These are phyloP conservation scores for Pectinophora gossypiella DNA, from an alignment of 1,140 invertebrate species.

Conservation along the genomic window DNA sequence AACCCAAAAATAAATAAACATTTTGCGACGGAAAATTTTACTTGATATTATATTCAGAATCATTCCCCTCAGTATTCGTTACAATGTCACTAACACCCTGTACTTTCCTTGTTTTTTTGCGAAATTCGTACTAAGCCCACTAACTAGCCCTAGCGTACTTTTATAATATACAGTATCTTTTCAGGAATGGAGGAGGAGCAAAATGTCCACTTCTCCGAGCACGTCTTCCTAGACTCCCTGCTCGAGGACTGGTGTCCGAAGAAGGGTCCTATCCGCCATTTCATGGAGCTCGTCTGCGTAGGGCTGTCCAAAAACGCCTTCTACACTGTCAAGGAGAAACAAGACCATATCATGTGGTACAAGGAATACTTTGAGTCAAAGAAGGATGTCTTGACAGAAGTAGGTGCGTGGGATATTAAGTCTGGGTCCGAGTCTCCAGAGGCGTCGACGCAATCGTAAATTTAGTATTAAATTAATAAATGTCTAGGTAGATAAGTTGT, in stretches of 20 bases:
- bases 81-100: too few species aligned
- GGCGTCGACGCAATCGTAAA: slow-evolving; percentile 12
- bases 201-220: slow-evolving; percentile 90
- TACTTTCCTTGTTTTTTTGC: too few species aligned
- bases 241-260: slow-evolving; percentile 92
- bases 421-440: slow-evolving; percentile 10
- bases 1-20: too few species aligned
- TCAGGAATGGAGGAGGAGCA: slow-evolving; percentile 87
- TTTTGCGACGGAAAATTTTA: too few species aligned
- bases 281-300: slow-evolving; percentile 96
- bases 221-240: slow-evolving; percentile 93
- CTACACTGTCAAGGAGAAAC: slow-evolving; percentile 91
- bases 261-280: slow-evolving; percentile 93
- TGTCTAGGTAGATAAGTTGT: too few species aligned
- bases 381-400: slow-evolving; percentile 82
- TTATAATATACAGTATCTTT: too few species aligned
- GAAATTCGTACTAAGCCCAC: too few species aligned
- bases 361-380: slow-evolving; percentile 93
- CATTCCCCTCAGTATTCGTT: too few species aligned
- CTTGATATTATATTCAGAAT: too few species aligned
- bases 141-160: too few species aligned
- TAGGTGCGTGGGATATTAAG: slow-evolving; percentile 59
- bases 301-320: slow-evolving; percentile 97
- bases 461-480: too few species aligned
- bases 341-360: slow-evolving; percentile 95